Conservation (phyloP, 2,888 invertebrate species). For the Drosophila macrospina region DNA sequence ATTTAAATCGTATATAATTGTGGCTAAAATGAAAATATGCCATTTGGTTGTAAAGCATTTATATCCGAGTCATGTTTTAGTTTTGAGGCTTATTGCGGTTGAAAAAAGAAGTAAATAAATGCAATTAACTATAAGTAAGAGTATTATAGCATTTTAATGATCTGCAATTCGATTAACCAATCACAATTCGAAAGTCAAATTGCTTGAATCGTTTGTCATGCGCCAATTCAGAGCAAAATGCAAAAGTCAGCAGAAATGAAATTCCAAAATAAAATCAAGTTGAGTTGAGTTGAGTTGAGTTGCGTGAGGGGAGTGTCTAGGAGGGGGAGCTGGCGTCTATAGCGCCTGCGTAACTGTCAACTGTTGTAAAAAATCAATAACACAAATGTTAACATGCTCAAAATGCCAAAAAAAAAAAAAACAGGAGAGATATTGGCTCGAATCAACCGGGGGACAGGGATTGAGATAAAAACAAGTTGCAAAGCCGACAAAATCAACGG, state of each 20-base stretch:
- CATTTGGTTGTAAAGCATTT: conserved; percentile 20
- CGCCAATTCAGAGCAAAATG: conserved; percentile 52
- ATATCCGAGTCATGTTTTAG: conserved; percentile 12
- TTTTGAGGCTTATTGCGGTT: conserved; percentile 13
- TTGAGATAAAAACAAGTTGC: conserved; percentile 38
- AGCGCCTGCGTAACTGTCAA: conserved; percentile 77
- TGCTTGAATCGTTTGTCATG: conserved; percentile 72
- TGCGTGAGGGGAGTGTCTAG: neutral
- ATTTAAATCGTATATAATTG: conserved; percentile 38
- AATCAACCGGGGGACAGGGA: conserved; percentile 12
- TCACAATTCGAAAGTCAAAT: conserved; percentile 74
- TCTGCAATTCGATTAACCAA: conserved; percentile 73
- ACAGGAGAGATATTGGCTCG: conserved; percentile 14
- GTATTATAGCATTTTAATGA: conserved; percentile 67
- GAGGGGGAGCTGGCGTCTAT: conserved; percentile 15
- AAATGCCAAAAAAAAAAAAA: conserved; percentile 29
- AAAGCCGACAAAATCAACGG: conserved; percentile 26
- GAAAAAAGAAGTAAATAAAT: conserved; percentile 25
- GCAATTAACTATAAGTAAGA: conserved; percentile 47
- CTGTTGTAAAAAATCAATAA: conserved; percentile 77
- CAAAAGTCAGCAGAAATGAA: conserved; percentile 44
- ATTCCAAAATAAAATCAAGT: conserved; percentile 41
- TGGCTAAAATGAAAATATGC: conserved; percentile 31
- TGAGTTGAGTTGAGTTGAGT: neutral
- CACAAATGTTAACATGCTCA: conserved; percentile 76